A percentile compares a stretch with the other conserved stretches of the same genome.
Conservation (phyloP, 2,797 vertebrate species). For the Coendou prehensilis region DNA sequence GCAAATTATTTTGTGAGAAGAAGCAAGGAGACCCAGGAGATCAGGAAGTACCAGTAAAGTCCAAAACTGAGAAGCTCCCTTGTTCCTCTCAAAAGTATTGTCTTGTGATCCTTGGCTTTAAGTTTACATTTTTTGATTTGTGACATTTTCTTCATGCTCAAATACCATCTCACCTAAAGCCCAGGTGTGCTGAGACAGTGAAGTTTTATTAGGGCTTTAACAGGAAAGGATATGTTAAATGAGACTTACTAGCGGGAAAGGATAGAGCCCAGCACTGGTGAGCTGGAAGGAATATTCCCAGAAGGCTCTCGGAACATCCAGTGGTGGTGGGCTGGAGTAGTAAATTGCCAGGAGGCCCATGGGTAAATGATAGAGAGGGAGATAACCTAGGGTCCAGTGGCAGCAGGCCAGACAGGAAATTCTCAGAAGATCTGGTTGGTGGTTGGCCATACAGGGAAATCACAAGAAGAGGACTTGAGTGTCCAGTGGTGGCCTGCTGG, state of each 20-base stretch:
- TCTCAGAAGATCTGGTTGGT: background rate
- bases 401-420: background rate
- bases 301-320: background rate
- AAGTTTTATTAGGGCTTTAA: background rate
- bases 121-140: background rate
- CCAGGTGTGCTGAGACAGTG: background rate
- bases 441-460: background rate
- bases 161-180: background rate
- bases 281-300: background rate
- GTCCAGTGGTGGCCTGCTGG: background rate
- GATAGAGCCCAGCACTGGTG: background rate
- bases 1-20: background rate
- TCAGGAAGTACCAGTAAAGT: too few relatives aligned
- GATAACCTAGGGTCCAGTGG: background rate
- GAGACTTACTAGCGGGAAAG: background rate
- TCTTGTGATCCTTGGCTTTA: background rate
- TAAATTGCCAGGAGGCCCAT: background rate
- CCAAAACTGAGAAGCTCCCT: background rate
- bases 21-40: background rate
- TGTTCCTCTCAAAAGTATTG: background rate
- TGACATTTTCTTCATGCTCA: background rate
- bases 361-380: background rate
- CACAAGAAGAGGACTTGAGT: background rate
- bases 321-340: background rate
- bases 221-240: background rate